Evolutionary conservation across 2,797 vertebrate genomes (phyloP), one percentile per base, ranked within the genome.

Genomic region (Anguilla obscura): DNA sequence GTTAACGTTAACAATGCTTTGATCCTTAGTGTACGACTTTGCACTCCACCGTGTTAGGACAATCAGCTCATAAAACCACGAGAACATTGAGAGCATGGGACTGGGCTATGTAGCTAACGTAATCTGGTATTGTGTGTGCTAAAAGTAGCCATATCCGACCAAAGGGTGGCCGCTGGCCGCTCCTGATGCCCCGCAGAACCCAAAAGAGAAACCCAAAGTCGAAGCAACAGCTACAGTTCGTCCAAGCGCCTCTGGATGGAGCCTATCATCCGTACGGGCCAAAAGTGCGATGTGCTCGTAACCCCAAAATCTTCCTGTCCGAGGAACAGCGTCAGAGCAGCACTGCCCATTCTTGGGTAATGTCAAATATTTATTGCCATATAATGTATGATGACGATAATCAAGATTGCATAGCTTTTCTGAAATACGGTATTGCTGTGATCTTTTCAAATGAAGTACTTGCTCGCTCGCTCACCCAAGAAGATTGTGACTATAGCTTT

Each of bases 81-180:
- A 18, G 8, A 27, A 71, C 66, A 71, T 71, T 79, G 36, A 14
- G 3, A 33, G 30, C 30, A 5, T 16, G 9, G 30, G 30, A 36
- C 12, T 76, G 71, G 30, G 71, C 40, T 40, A 6, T 40, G 7
- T 45, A 66, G 21, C 6, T 66, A n/a, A 66, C 5, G 21, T 27
- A 27, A 56, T 56, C 14, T 18, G 66, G 27, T 24, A 8, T 82
- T 82, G 21, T 82, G 5, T 82, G 79, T 50, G 40, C 16, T 50
- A 50, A 45, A 10, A 48, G 45, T 82, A 82, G 79, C 21, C 0
- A 21, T 24, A 24, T 82, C 45, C 24, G 79, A 82, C 79, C 40
- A n/a, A 40, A 48, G 79, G 76, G 18, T 30, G 79, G 79, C 79
- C 40, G 79, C 79, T 82, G 79, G 79, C 79, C n/a, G 79, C 79